A percentile compares a stretch with the other conserved stretches of the same genome.
These are phyloP conservation scores for Anoplophora glabripennis DNA, from an alignment of 1,140 invertebrate species.

Conservation along the genomic window DNA sequence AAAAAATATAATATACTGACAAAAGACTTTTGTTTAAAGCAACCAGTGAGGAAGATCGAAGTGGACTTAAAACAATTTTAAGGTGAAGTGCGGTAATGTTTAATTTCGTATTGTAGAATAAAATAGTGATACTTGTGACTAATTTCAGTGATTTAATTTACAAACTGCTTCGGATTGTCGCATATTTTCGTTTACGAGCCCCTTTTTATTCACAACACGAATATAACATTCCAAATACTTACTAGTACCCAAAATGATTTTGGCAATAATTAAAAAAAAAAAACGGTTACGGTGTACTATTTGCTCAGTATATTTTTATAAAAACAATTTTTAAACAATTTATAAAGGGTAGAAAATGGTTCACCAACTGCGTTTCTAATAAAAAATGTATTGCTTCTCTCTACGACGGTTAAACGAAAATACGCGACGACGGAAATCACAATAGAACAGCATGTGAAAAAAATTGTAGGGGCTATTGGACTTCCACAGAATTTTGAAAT, in stretches of 20 bases:
- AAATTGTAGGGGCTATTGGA: slow-evolving; percentile 51
- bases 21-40: slow-evolving; percentile 36
- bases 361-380: slow-evolving; percentile 33
- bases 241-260: slow-evolving; percentile 12
- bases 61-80: slow-evolving; percentile 39
- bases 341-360: slow-evolving; percentile 43
- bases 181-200: slow-evolving; percentile 26
- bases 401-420: slow-evolving; percentile 10
- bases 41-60: slow-evolving; percentile 31
- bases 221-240: slow-evolving; percentile 21
- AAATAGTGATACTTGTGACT: slow-evolving; percentile 45
- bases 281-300: slow-evolving; percentile 41
- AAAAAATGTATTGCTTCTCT: slow-evolving; percentile 4
- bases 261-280: slow-evolving; percentile 4
- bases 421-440: slow-evolving; percentile 25
- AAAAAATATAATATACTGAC: slow-evolving; percentile 38
- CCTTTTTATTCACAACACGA: slow-evolving; percentile 14
- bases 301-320: slow-evolving; percentile 47
- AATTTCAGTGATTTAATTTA: slow-evolving; percentile 39
- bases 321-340: slow-evolving; percentile 30
- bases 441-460: slow-evolving; percentile 43
- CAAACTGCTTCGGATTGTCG: slow-evolving; percentile 29
- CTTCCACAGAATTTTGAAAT: slow-evolving; percentile 52
- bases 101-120: slow-evolving; percentile 44
- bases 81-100: slow-evolving; percentile 42